A percentile compares a stretch with the other conserved stretches of the same genome.
These are phyloP conservation scores for Dysmachus trigonus DNA, from an alignment of 2,888 invertebrate species.

Conservation along the genomic window DNA sequence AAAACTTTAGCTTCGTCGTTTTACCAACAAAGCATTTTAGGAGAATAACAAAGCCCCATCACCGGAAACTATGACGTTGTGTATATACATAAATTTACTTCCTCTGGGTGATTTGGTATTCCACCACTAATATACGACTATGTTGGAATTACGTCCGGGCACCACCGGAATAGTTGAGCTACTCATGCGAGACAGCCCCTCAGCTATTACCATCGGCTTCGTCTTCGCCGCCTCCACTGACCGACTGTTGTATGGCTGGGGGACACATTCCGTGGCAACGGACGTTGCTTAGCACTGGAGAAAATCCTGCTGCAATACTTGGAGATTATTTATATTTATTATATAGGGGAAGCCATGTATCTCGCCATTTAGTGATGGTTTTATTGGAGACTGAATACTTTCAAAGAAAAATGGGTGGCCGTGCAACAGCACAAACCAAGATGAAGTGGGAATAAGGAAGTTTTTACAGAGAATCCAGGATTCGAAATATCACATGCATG, in stretches of 20 bases:
- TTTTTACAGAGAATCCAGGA: neutral
- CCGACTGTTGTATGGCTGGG: neutral
- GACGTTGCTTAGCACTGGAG: neutral
- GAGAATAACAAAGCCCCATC: neutral
- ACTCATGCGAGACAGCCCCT: neutral
- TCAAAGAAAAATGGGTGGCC: neutral
- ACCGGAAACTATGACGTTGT: neutral
- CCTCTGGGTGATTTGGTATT: neutral
- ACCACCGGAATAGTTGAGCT: neutral
- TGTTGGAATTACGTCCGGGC: neutral
- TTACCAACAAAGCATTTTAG: neutral
- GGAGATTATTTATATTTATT: neutral
- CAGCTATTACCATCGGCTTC: too few species aligned
- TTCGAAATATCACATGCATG: neutral
- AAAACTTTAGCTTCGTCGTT: neutral
- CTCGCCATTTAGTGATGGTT: neutral
- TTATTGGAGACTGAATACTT: neutral
- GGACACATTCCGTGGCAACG: neutral
- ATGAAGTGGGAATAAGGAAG: neutral
- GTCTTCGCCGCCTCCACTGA: neutral
- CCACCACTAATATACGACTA: neutral
- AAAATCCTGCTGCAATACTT: neutral
- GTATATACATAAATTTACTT: neutral
- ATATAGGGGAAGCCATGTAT: neutral
- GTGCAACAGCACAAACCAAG: neutral